Conservation (phyloP, 1,140 invertebrate species). For the Ephestia elutella region DNA sequence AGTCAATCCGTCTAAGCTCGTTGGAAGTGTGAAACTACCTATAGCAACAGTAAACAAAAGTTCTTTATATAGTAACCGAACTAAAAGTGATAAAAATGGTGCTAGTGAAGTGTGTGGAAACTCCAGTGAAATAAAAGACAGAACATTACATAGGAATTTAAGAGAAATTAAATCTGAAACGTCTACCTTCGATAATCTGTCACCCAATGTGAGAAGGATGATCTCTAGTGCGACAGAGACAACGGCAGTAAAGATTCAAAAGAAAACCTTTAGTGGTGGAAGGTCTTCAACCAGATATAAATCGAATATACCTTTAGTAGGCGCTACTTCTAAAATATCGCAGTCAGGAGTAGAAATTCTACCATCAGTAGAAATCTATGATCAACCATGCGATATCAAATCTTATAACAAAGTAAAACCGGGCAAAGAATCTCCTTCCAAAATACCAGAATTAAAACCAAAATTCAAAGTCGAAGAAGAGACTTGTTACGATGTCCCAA, state of each 20-base stretch:
- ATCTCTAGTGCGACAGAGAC: constrained; percentile 74
- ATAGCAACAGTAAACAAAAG: constrained; percentile 60
- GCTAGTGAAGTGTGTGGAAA: constrained; percentile 47
- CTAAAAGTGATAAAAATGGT: constrained; percentile 66
- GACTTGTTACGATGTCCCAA: constrained; percentile 64
- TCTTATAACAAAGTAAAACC: constrained; percentile 26
- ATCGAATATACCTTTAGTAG: constrained; percentile 68
- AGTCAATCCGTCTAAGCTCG: constrained; percentile 54
- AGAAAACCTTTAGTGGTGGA: constrained; percentile 56
- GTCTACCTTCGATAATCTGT: constrained; percentile 70
- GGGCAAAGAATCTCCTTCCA: constrained; percentile 29
- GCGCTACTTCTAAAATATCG: constrained; percentile 70
- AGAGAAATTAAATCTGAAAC: constrained; percentile 50
- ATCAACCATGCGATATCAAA: constrained; percentile 54
- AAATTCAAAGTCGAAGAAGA: constrained; percentile 55
- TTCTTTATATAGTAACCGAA: constrained; percentile 55
- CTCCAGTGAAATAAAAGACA: constrained; percentile 43
- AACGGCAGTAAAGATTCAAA: constrained; percentile 60
- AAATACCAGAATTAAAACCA: constrained; percentile 36
- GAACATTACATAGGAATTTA: constrained; percentile 50
- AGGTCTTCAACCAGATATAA: constrained; percentile 56
- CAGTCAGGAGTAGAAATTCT: constrained; percentile 69
- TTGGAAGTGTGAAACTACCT: constrained; percentile 65
- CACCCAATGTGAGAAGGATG: constrained; percentile 76
- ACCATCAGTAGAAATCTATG: constrained; percentile 67